Percentiles rank a stretch among this genome's conserved stretches.
Conservation (phyloP, 2,888 invertebrate genomes). For the Sisyra terminalis region DNA sequence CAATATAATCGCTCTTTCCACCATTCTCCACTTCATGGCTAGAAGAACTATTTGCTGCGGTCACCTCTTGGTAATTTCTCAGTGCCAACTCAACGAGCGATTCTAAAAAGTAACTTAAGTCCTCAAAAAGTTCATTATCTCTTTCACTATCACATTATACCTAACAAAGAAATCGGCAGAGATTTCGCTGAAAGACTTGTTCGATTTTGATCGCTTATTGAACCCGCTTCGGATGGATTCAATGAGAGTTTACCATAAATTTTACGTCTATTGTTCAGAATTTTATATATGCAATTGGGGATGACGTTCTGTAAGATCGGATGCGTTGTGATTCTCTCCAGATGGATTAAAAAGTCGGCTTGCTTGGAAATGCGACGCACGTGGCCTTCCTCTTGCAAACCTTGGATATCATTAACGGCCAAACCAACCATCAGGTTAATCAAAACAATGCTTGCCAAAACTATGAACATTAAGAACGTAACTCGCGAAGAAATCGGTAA, state of each 20-base stretch:
- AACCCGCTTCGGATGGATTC: constrained; percentile 4
- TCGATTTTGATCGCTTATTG: neutral
- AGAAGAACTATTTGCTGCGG: too few relatives aligned
- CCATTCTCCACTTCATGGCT: too few relatives aligned
- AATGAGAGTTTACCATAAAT: constrained; percentile 2
- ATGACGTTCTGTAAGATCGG: constrained; percentile 8
- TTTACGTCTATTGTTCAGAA: constrained; percentile 6
- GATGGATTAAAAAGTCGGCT: constrained; percentile 23
- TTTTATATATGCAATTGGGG: constrained; percentile 3
- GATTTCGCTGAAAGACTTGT: neutral
- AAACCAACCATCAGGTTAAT: constrained; percentile 38
- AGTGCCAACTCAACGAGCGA: neutral
- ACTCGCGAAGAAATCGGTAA: constrained; percentile 24
- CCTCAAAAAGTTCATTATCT: too few relatives aligned
- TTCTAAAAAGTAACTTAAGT: too few relatives aligned
- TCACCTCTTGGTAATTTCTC: neutral
- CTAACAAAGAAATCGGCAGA: neutral
- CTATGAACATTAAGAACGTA: constrained; percentile 31
- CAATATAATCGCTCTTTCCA: too few relatives aligned
- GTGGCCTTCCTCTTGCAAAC: constrained; percentile 19
- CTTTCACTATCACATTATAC: too few relatives aligned
- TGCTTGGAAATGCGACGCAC: constrained; percentile 23
- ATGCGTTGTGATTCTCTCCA: constrained; percentile 20
- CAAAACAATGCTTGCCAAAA: constrained; percentile 33
- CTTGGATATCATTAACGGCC: constrained; percentile 34